A percentile compares a stretch with the other conserved stretches of the same genome.
Conservation (phyloP, 1,140 invertebrate species). For the Formica exsecta region DNA sequence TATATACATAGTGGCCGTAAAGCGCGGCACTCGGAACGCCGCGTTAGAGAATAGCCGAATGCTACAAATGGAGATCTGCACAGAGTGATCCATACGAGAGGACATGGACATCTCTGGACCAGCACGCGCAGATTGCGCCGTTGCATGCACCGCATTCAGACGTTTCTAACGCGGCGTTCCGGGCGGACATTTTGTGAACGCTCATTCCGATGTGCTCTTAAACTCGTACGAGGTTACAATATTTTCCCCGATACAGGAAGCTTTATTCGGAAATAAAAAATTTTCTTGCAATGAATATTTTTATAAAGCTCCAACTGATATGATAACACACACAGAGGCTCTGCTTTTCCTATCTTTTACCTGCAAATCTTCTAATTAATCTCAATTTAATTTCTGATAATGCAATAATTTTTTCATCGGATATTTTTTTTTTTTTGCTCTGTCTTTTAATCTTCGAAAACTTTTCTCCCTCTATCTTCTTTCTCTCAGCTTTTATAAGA, state of each 20-base stretch:
- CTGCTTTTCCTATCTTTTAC: background rate
- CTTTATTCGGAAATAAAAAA: slow-evolving; percentile 5
- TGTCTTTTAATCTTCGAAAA: background rate
- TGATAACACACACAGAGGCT: background rate
- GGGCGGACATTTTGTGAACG: slow-evolving; percentile 37
- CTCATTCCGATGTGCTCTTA: background rate
- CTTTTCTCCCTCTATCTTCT: background rate
- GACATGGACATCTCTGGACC: slow-evolving; percentile 16
- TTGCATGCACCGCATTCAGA: slow-evolving; percentile 45
- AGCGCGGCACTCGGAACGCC: slow-evolving; percentile 27
- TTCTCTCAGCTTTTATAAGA: background rate
- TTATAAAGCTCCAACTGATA: background rate
- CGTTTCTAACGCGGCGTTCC: slow-evolving; percentile 43
- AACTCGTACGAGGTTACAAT: background rate
- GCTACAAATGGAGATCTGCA: slow-evolving; percentile 58
- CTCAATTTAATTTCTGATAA: background rate
- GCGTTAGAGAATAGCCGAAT: slow-evolving; percentile 46
- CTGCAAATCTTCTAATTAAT: background rate
- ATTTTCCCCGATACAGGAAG: no score
- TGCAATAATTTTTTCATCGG: background rate
- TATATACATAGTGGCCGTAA: slow-evolving; percentile 31
- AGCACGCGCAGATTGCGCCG: slow-evolving; percentile 33
- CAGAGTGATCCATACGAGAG: slow-evolving; percentile 38
- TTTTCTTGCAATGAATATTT: background rate
- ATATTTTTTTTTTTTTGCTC: background rate